Percentiles rank a stretch among this genome's conserved stretches.
Conservation (phyloP, 1,140 invertebrate species). For the Brachionus plicatilis region DNA sequence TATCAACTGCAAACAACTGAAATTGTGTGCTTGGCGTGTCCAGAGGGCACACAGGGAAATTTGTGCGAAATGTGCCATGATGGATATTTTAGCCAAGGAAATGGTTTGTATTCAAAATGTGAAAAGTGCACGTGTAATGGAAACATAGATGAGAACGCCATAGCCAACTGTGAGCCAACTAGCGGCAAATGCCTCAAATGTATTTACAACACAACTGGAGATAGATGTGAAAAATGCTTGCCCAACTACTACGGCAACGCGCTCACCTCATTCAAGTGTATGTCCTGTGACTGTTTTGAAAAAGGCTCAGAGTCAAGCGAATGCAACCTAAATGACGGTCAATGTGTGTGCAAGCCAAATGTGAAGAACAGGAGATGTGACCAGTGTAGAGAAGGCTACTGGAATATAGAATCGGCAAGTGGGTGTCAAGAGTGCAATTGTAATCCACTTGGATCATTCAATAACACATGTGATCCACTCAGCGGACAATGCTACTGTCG, state of each 20-base stretch:
- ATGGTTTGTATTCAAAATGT: slow-evolving; percentile 62
- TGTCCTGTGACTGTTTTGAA: slow-evolving; percentile 50
- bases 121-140: slow-evolving; percentile 83
- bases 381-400: slow-evolving; percentile 38
- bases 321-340: slow-evolving; percentile 30
- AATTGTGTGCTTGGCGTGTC: slow-evolving; percentile 88
- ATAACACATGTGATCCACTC: slow-evolving; percentile 66
- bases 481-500: slow-evolving; percentile 79
- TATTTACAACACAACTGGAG: slow-evolving; percentile 88
- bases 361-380: slow-evolving; percentile 26
- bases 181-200: slow-evolving; percentile 93
- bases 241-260: slow-evolving; percentile 63
- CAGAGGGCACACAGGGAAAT: slow-evolving; percentile 78
- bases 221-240: slow-evolving; percentile 75
- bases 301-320: not conserved
- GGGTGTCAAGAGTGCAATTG: slow-evolving; percentile 67
- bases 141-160: slow-evolving; percentile 78
- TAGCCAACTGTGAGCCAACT: slow-evolving; percentile 61
- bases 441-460: slow-evolving; percentile 67
- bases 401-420: slow-evolving; percentile 25
- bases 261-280: slow-evolving; percentile 75
- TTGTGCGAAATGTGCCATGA: slow-evolving; percentile 84
- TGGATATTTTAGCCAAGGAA: slow-evolving; percentile 78
- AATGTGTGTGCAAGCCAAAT: slow-evolving; percentile 29
- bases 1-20: slow-evolving; percentile 57